Evolutionary conservation across 2,113 vertebrate species (phyloP).

Genomic region (Columbina picui): DNA sequence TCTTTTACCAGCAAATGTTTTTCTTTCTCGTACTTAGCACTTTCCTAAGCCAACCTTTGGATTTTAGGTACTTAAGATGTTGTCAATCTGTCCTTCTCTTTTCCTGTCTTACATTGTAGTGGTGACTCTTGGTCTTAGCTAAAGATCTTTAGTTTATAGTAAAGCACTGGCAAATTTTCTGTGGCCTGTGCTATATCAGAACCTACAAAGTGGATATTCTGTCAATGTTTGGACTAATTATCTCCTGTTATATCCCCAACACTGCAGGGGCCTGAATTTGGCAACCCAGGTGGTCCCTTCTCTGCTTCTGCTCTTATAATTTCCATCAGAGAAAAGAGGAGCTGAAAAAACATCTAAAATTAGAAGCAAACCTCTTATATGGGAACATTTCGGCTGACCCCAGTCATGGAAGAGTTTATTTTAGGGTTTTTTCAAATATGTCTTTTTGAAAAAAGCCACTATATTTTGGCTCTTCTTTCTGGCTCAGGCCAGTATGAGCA

Average conservation of each 20-base stretch:
- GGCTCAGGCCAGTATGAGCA: neutral
- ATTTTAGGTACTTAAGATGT: slow-evolving; percentile 44
- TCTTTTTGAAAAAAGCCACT: slow-evolving; percentile 28
- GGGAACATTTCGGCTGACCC: slow-evolving; percentile 38
- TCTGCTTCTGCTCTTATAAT: slow-evolving; percentile 42
- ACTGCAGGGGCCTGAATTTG: slow-evolving; percentile 43
- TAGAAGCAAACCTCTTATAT: slow-evolving; percentile 33
- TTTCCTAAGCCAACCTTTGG: slow-evolving; percentile 12
- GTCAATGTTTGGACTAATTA: slow-evolving; percentile 63
- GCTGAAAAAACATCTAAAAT: slow-evolving; percentile 42
- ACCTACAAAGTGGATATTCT: slow-evolving; percentile 37
- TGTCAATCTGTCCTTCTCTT: slow-evolving; percentile 22
- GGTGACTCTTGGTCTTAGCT: slow-evolving; percentile 6
- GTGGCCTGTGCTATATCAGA: slow-evolving; percentile 44
- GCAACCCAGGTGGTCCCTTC: slow-evolving; percentile 64
- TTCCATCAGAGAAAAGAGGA: neutral
- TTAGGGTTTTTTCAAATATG: slow-evolving; percentile 24
- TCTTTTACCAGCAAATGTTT: slow-evolving; percentile 34
- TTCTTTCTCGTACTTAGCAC: slow-evolving; percentile 43
- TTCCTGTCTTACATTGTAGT: slow-evolving; percentile 41
- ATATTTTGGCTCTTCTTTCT: neutral
- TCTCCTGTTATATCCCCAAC: slow-evolving; percentile 46
- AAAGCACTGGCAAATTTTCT: slow-evolving; percentile 43
- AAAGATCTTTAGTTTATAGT: slow-evolving; percentile 29
- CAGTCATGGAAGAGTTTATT: neutral